Percentiles rank a stretch among this genome's conserved stretches.
Conservation (phyloP, 2,113 vertebrate species). For the Strix uralensis region DNA sequence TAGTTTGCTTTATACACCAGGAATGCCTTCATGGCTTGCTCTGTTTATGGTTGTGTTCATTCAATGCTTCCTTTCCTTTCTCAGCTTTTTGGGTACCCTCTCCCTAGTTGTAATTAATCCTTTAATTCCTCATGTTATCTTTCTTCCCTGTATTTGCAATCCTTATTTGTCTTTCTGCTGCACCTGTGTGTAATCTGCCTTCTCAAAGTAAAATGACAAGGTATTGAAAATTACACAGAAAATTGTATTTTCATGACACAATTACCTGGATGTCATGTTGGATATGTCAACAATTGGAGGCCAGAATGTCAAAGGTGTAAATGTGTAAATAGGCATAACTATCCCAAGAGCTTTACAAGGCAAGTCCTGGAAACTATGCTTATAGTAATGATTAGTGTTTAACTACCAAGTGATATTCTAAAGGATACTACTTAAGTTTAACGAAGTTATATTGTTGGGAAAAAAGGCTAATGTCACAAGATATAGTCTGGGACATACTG, state of each 20-base stretch:
- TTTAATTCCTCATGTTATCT: background rate
- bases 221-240: background rate
- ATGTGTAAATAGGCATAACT: background rate
- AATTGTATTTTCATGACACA: background rate
- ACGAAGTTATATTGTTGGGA: background rate
- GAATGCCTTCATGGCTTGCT: background rate
- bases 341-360: background rate
- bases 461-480: background rate
- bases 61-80: background rate
- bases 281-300: background rate
- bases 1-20: background rate
- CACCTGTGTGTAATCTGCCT: background rate
- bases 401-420: background rate
- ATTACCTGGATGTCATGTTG: background rate
- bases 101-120: background rate
- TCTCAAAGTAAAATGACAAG: background rate
- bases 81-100: background rate
- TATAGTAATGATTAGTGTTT: background rate
- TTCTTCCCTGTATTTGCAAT: background rate
- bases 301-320: background rate
- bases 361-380: background rate
- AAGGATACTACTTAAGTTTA: background rate
- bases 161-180: background rate
- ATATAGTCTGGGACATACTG: background rate
- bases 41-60: background rate